Evolutionary conservation across 2,113 vertebrate species (phyloP).

Genomic region (Salvelinus namaycush): DNA sequence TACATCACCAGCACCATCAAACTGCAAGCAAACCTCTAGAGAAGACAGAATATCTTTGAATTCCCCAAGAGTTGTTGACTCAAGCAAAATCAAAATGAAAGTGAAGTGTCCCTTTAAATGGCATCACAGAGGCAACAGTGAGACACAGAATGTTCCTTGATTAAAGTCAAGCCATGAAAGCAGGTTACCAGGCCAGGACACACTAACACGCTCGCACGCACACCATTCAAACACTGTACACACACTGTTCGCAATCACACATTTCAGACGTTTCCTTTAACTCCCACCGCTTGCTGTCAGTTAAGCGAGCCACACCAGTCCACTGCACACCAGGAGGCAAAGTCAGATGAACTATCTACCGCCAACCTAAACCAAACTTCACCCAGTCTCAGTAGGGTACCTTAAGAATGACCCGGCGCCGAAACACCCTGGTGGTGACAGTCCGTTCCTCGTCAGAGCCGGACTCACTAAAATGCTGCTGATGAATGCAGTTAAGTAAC

Average conservation of each 20-base stretch:
- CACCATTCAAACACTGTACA: neutral
- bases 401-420: conserved; percentile 92
- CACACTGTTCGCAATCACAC: neutral
- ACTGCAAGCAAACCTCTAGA: conserved; percentile 27
- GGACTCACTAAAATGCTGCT: conserved; percentile 83
- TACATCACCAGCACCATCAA: conserved; percentile 33
- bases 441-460: conserved; percentile 90
- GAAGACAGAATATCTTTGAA: conserved; percentile 9
- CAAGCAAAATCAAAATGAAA: neutral
- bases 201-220: neutral
- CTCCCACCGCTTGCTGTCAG: neutral
- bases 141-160: neutral
- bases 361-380: conserved; percentile 32
- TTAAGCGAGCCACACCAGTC: neutral
- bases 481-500: conserved; percentile 76
- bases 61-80: neutral
- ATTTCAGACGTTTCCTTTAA: neutral
- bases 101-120: neutral
- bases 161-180: neutral
- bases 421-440: conserved; percentile 88
- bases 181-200: conserved; percentile 1
- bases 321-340: conserved; percentile 16
- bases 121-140: neutral
- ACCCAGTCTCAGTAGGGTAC: conserved; percentile 70
- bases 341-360: conserved; percentile 22